Base-by-base conservation (phyloP, 2,797 vertebrate genomes). In the Salarias fasciatus region DNA sequence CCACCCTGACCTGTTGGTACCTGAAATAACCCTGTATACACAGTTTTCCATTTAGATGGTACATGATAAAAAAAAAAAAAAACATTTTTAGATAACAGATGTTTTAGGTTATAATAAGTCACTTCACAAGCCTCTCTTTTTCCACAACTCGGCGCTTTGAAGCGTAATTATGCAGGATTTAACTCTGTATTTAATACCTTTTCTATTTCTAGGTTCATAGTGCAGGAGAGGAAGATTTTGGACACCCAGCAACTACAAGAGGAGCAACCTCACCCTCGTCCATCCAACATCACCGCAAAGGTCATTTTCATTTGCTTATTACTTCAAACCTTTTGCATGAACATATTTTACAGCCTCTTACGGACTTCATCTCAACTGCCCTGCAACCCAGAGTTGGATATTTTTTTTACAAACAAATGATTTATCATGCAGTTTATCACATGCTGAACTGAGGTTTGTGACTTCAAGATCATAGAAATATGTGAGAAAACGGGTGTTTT, bases 221-320 rank as follows among this genome's bases (percentile, higher is more conserved):
- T 73, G 90, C 86, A 51, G 92, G 86, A 55, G 92, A 94, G 50
- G 92, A 93, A 2, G 92, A 93, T 28, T 63, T 54, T 50, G 83
- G 66, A 60, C 82, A 82, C 55, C 56, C 73, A 50, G 83, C 90
- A 42, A 30, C 64, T 3, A 43, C 70, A n/a, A 67, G 37, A 63
- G 49, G 59, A 30, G 13, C 49, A 35, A 60, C 65, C 3, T 69
- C 69, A 9, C 61, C 28, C 1, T 62, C 58, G 13, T 79, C 78
- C n/a, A 63, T 72, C 13, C 72, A 71, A 11, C 18, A 11, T n/a
- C 77, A 75, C 5, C 9, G 63, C 52, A 91, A 86, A 89, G 86
- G 92, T 93, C 77, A 24, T 13, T 11, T 31, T 7, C 45, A 13
- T 45, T 43, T 0, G 35, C 50, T 49, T 35, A 6, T 35, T 24